Evolutionary conservation across 2,888 invertebrate genomes (phyloP).

Genomic region (Acrobasis consociella): DNA sequence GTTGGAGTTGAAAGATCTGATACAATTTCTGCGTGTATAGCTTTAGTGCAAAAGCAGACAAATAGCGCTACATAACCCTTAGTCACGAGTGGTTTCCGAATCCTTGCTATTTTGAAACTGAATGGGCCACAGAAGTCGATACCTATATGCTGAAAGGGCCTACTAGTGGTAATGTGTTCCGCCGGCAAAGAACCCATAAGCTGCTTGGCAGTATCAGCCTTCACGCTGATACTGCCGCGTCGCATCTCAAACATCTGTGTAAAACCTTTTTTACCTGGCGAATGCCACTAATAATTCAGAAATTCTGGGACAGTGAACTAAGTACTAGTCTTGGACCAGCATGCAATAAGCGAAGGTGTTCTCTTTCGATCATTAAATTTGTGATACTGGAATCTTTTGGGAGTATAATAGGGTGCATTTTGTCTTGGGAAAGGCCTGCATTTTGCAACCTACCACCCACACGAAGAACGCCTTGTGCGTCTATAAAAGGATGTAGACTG

Average conservation of each 20-base stretch:
- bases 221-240: no score
- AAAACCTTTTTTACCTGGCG: conserved; percentile 19
- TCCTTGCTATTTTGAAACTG: neutral
- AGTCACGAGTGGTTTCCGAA: conserved; percentile 19
- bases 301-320: conserved; percentile 21
- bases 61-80: conserved; percentile 27
- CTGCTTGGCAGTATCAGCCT: conserved; percentile 22
- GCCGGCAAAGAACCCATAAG: conserved; percentile 21
- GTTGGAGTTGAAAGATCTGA: conserved; percentile 29
- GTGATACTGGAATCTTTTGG: conserved; percentile 5
- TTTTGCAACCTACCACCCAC: conserved; percentile 17
- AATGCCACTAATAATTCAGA: conserved; percentile 15
- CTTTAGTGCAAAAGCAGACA: conserved; percentile 28
- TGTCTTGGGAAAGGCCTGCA: neutral
- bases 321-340: conserved; percentile 19
- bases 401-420: conserved; percentile 14
- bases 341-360: conserved; percentile 13
- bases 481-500: conserved; percentile 18
- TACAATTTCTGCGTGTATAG: conserved; percentile 27
- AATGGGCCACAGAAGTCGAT: conserved; percentile 2
- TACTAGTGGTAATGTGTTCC: conserved; percentile 5
- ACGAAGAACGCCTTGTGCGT: conserved; percentile 2
- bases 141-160: neutral
- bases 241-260: conserved; percentile 23
- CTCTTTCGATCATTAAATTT: conserved; percentile 2